Evolutionary conservation across 2,113 vertebrate species (phyloP).

Genomic region (Scolopax mira): DNA sequence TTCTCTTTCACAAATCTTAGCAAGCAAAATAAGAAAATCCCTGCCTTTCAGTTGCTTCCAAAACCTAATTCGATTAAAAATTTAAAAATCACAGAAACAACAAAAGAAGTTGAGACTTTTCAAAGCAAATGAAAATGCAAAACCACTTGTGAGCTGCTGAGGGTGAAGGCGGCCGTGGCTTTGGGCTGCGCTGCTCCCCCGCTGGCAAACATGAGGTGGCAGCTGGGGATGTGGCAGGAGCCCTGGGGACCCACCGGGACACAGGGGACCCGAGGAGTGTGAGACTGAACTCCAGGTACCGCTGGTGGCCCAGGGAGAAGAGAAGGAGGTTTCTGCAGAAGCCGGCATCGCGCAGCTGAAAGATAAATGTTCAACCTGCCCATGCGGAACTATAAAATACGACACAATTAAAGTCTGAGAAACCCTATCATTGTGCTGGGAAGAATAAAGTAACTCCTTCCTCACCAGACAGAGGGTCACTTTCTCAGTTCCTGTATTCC

Average conservation of each 20-base stretch:
- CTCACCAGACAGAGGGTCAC: not conserved
- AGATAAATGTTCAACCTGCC: not conserved
- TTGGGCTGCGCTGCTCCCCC: not conserved
- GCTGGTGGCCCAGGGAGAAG: not conserved
- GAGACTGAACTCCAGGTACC: not conserved
- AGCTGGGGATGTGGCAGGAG: conserved; percentile 13
- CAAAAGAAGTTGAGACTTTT: not conserved
- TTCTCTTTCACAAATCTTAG: not conserved
- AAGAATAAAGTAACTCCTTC: not conserved
- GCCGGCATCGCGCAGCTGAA: not conserved
- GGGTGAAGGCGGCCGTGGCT: not conserved
- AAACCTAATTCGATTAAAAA: not conserved
- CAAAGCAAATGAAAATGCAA: not conserved
- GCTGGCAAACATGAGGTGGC: conserved; percentile 48
- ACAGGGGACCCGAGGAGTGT: not conserved
- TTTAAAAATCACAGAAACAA: not conserved
- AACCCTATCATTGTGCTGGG: not conserved
- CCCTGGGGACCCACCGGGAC: not conserved
- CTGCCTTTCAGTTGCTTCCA: not conserved
- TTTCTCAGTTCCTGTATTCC: not conserved
- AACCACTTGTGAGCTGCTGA: not conserved
- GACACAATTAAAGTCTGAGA: not conserved
- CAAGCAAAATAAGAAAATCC: not conserved
- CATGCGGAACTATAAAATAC: not conserved
- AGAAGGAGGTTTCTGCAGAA: not conserved